phyloP scores from a whole-genome alignment of 2,113 vertebrate genomes.

The Sturnira hondurensis region DNA sequence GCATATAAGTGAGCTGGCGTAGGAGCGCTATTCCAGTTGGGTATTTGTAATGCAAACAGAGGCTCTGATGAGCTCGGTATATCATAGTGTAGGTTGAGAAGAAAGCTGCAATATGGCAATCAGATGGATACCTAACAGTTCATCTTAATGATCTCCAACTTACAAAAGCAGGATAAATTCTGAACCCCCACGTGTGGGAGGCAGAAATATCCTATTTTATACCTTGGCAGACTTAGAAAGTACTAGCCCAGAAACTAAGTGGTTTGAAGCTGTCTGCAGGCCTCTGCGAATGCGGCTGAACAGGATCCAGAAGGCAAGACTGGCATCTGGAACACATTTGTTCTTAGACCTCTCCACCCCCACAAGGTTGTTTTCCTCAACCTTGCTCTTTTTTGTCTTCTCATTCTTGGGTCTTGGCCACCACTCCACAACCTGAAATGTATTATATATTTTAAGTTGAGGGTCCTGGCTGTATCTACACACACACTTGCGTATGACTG shows the following conservation, averaged over 20 bases:
- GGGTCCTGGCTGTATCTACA: not conserved
- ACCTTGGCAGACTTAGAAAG: not conserved
- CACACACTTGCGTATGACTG: not conserved
- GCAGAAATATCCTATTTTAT: not conserved
- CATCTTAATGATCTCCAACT: not conserved
- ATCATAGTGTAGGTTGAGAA: not conserved
- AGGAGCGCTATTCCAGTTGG: not conserved
- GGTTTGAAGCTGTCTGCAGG: not conserved
- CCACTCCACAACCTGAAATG: not conserved
- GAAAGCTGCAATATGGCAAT: not conserved
- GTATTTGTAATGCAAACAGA: not conserved
- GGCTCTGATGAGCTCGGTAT: not conserved
- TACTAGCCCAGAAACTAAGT: not conserved
- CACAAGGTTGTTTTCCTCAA: not conserved
- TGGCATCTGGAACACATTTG: not conserved
- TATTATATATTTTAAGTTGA: not conserved
- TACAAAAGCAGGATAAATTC: not conserved
- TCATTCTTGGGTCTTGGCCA: not conserved
- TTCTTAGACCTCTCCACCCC: not conserved
- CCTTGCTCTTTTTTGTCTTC: not conserved
- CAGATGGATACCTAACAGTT: not conserved
- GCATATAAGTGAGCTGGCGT: not conserved
- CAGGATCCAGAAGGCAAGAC: not conserved
- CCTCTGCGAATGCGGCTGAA: not conserved
- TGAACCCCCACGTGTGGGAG: not conserved